phyloP scores from a whole-genome alignment of 37 sponge, comb jelly and placozoan genomes.

The Halichondria panicea region DNA sequence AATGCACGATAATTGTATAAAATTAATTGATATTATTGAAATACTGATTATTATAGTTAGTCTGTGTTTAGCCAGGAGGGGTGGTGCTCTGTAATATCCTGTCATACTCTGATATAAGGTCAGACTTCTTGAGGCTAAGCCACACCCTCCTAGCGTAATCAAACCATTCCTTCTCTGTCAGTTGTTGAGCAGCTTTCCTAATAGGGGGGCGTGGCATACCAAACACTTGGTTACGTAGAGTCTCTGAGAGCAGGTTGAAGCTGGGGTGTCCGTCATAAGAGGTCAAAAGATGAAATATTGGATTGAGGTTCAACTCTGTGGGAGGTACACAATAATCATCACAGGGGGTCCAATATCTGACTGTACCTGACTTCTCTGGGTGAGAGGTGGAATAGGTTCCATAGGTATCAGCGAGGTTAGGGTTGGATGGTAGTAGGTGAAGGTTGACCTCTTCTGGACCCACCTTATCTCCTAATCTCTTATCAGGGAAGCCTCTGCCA shows the following conservation, averaged over 20 bases:
- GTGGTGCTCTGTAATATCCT: slow-evolving; percentile 4
- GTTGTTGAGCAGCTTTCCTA: slow-evolving; percentile 22
- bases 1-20: too few species aligned
- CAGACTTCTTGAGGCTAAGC: slow-evolving; percentile 63
- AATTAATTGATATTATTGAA: too few species aligned
- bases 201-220: slow-evolving; percentile 70
- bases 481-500: slow-evolving; percentile 39
- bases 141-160: slow-evolving; percentile 47
- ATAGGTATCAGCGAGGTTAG: slow-evolving; percentile 29
- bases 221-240: slow-evolving; percentile 70
- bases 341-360: neutral
- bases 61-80: slow-evolving; percentile 5
- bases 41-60: too few species aligned
- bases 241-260: slow-evolving; percentile 66
- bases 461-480: slow-evolving; percentile 11
- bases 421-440: slow-evolving; percentile 56
- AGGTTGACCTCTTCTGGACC: slow-evolving; percentile 51
- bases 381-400: slow-evolving; percentile 16
- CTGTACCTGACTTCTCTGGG: slow-evolving; percentile 62
- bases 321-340: neutral
- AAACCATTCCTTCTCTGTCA: slow-evolving; percentile 77
- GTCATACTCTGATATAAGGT: slow-evolving; percentile 46
- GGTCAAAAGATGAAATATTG: slow-evolving; percentile 46
- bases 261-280: slow-evolving; percentile 62
- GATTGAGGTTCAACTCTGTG: slow-evolving; percentile 62